Conservation (phyloP, 2,113 vertebrate genomes). For the Pipra filicauda region DNA sequence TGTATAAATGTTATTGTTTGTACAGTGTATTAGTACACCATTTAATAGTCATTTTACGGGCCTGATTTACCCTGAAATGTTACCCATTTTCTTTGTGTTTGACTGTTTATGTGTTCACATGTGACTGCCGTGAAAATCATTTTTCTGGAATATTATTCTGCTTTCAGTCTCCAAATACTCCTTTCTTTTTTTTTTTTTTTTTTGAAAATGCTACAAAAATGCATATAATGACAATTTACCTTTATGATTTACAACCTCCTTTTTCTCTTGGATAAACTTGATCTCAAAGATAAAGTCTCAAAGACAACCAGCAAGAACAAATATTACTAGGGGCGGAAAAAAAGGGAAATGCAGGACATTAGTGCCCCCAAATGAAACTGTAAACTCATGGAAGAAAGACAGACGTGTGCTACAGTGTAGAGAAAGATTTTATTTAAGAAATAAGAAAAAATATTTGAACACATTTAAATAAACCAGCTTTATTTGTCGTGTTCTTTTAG, state of each 20-base stretch:
- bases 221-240: background rate
- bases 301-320: background rate
- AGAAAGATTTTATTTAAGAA: background rate
- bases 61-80: background rate
- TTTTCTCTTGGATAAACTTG: background rate
- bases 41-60: background rate
- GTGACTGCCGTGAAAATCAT: background rate
- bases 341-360: background rate
- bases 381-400: background rate
- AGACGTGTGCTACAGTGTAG: accelerated
- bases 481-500: background rate
- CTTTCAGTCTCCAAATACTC: background rate
- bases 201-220: background rate
- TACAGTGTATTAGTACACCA: background rate
- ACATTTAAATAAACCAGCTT: background rate
- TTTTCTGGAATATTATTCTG: background rate
- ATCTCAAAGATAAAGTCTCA: background rate
- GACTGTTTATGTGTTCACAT: background rate
- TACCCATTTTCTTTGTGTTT: background rate
- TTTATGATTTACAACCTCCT: background rate
- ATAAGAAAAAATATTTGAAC: background rate
- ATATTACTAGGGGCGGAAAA: accelerated
- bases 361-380: background rate
- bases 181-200: background rate
- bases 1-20: background rate